phyloP scores from a whole-genome alignment of 2,113 vertebrate genomes.

The Hemiprocne comata region DNA sequence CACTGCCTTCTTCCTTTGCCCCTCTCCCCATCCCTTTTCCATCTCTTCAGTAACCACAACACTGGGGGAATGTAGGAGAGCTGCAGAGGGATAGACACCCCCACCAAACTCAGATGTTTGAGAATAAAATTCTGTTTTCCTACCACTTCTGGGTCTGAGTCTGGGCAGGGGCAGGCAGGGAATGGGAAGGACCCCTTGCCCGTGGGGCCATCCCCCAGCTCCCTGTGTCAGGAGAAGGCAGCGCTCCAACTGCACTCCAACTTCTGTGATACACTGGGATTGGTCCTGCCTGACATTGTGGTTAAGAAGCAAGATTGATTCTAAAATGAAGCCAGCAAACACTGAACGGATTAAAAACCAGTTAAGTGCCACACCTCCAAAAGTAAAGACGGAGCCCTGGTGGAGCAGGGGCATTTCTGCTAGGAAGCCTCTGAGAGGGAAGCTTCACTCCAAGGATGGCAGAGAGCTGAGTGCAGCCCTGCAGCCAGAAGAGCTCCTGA shows the following conservation, averaged over 20 bases:
- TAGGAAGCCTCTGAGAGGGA: neutral
- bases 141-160: rapidly evolving
- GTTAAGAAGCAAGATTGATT: neutral
- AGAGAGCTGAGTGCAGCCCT: rapidly evolving
- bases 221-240: neutral
- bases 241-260: neutral
- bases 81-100: neutral
- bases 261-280: neutral
- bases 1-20: neutral
- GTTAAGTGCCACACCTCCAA: neutral
- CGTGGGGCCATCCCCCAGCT: neutral
- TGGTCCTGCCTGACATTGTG: neutral
- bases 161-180: neutral
- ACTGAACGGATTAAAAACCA: neutral
- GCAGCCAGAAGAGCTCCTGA: neutral
- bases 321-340: neutral
- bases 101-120: neutral
- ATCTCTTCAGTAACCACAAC: neutral
- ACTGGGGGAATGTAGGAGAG: neutral
- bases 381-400: neutral
- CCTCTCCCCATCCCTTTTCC: neutral
- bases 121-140: neutral
- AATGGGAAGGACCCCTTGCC: neutral
- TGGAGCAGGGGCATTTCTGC: neutral
- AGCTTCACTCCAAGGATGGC: neutral